Evolutionary conservation across 2,113 vertebrate genomes (phyloP).

Genomic region (Motacilla alba): DNA sequence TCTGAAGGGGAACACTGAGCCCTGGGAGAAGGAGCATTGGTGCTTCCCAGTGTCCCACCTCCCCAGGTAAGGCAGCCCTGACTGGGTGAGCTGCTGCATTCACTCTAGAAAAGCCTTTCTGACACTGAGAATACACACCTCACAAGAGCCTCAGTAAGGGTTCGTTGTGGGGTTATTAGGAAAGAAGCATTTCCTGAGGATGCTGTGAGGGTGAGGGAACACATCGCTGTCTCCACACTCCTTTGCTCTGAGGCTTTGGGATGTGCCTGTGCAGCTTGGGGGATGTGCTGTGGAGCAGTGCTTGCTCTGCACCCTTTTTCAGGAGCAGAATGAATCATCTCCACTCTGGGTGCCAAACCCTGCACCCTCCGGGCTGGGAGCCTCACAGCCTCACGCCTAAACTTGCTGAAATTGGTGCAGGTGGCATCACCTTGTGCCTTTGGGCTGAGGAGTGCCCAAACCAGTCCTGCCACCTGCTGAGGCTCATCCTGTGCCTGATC

Average conservation of each 20-base stretch:
- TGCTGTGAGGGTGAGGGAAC: neutral
- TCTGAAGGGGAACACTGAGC: neutral
- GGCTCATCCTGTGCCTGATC: neutral
- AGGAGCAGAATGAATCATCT: neutral
- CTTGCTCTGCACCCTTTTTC: neutral
- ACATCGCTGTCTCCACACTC: neutral
- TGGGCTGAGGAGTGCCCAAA: neutral
- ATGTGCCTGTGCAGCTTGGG: accelerated
- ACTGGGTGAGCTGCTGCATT: neutral
- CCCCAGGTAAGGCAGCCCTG: neutral
- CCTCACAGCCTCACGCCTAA: neutral
- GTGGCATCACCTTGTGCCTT: neutral
- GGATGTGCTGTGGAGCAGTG: neutral
- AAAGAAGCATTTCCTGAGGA: neutral
- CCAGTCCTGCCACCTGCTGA: accelerated
- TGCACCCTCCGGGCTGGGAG: neutral
- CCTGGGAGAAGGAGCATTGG: neutral
- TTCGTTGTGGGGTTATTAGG: neutral
- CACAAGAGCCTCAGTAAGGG: neutral
- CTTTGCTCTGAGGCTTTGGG: neutral
- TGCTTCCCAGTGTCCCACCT: neutral
- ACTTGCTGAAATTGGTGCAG: neutral
- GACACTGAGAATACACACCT: neutral
- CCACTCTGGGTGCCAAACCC: neutral
- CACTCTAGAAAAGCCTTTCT: neutral